Base-by-base conservation (phyloP, 2,797 vertebrate genomes). In the Lycodopsis pacificus region DNA sequence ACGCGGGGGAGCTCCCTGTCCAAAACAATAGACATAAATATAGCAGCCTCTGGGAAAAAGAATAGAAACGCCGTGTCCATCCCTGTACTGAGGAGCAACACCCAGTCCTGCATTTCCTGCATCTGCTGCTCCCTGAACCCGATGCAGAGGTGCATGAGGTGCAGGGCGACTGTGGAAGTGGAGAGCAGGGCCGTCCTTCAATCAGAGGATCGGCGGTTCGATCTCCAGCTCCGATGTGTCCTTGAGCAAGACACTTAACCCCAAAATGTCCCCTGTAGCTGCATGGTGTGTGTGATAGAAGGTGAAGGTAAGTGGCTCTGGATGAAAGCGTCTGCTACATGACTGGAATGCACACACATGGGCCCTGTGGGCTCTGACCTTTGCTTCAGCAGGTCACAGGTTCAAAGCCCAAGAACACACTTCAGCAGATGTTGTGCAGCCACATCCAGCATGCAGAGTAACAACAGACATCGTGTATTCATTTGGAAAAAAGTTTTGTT, bases 51-150 rank as follows among this genome's bases (percentile, higher is more conserved):
- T 92, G 91, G 91, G 91, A 92, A 92, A 90, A 90, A 84, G 81
- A 89, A 90, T 83, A 89, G 91, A 89, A 93, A 91, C 46, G 77
- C 80, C 44, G 89, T 79, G 95, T 96, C 95, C 93, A 95, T 95
- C 94, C 80, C 91, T 90, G 85, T 74, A 65, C 92, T 84, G 54
- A 94, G 92, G 94, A 95, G 94, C 73, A 40, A 95, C 93, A 9
- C 95, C 95, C 94, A 93, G 84, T 75, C 77, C 81, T 80, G 70
- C 27, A 51, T 88, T 97, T 97, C 96, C 96, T 96, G 25, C 25
- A 25, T 25, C 97, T 97, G 96, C 96, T 96, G 90, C 91, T 78
- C 83, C 81, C 76, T 66, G 90, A 87, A 70, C 76, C 83, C 19
- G 73, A 79, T 22, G 56, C 70, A 75, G 81, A 76, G 65, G 20